These are phyloP conservation scores for Xanthostigma xanthostigma DNA, from an alignment of 2,888 invertebrate genomes.

Conservation along the genomic window DNA sequence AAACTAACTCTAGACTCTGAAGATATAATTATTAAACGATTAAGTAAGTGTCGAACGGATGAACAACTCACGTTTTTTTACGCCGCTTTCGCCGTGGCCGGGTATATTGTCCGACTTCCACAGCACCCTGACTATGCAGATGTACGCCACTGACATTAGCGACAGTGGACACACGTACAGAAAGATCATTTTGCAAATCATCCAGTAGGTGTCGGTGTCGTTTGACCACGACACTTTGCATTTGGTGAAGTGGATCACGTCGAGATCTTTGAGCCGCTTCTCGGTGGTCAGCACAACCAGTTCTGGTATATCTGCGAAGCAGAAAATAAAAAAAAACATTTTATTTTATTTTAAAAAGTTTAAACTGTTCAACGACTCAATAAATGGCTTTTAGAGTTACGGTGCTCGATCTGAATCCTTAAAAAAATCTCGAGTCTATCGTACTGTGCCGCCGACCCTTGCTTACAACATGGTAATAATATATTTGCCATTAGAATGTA, in stretches of 20 bases:
- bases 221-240: constrained; percentile 58
- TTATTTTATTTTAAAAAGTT: not conserved
- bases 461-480: too few relatives aligned
- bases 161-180: constrained; percentile 67
- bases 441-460: too few relatives aligned
- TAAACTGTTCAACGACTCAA: too few relatives aligned
- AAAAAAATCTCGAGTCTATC: too few relatives aligned
- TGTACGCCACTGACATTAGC: constrained; percentile 74
- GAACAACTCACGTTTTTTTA: too few relatives aligned
- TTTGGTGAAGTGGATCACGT: constrained; percentile 38
- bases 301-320: constrained; percentile 57
- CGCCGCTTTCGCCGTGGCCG: too few relatives aligned
- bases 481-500: too few relatives aligned
- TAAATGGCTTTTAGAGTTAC: too few relatives aligned
- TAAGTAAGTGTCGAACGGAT: too few relatives aligned
- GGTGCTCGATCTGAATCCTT: too few relatives aligned
- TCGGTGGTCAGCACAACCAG: constrained; percentile 53
- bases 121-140: constrained; percentile 66
- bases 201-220: constrained; percentile 52
- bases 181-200: constrained; percentile 50
- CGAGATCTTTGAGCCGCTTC: constrained; percentile 26
- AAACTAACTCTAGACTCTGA: too few relatives aligned
- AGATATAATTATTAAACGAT: too few relatives aligned
- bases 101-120: constrained; percentile 51
- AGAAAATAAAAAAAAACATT: constrained; percentile 6